Evolutionary conservation across 37 sponge, comb jelly and placozoan species (phyloP), one percentile per base, ranked within the genome.

Genomic region (Cliona cf. orientalis): DNA sequence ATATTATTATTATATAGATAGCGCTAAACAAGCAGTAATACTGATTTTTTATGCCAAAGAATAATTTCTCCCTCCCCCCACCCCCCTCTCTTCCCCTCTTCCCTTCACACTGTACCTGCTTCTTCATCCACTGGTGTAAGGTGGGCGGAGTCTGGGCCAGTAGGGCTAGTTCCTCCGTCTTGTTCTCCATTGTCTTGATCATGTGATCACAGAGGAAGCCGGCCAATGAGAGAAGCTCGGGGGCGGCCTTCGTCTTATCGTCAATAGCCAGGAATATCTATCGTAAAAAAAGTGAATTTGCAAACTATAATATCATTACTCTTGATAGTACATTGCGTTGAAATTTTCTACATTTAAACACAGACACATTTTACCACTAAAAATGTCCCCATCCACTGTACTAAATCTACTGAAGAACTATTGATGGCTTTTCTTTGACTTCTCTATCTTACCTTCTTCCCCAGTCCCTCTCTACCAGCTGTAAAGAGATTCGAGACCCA

Each of bases 401-500:
- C n/a, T n/a, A n/a, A n/a, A n/a, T n/a, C n/a, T n/a, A n/a, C n/a
- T n/a, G n/a, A n/a, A n/a, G n/a, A n/a, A n/a, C n/a, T n/a, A n/a
- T n/a, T n/a, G n/a, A n/a, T n/a, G n/a, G n/a, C n/a, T n/a, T 66
- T 3, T 17, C 17, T 49, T 19, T 11, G 55, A 11, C 55, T 19
- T 19, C 14, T 49, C 17, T 19, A 39, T 22, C 73, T 53, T 42
- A 87, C 88, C 41, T 80, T 58, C 58, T 56, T 80, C 68, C 81
- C 88, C 22, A 66, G 49, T 38, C 80, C 88, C 6, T 28, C 69
- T 29, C 66, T 32, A 33, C 88, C 88, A 80, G 70, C 60, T 28
- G 81, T 75, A 80, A 80, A 87, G 45, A 86, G 62, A 61, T 69
- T 71, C 28, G 63, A 43, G 12, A 87, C 81, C 80, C 80, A 87